phyloP scores from a whole-genome alignment of 2,888 invertebrate species.

The Tridacna crocea region DNA sequence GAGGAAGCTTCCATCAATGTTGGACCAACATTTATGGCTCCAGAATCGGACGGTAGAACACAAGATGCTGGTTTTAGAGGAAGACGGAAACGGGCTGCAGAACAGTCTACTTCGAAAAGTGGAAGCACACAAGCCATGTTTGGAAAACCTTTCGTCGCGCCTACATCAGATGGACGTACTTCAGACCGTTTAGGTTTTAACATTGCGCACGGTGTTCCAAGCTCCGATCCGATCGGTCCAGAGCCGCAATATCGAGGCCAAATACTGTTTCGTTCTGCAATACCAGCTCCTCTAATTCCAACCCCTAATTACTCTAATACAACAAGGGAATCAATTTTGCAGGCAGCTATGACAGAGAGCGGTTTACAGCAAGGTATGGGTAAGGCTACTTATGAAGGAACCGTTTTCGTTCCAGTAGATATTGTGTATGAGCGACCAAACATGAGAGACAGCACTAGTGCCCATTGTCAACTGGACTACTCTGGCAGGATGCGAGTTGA shows the following conservation, averaged over 20 bases:
- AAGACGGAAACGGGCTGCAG: background rate
- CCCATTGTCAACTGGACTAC: background rate
- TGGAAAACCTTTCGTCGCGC: conserved; percentile 32
- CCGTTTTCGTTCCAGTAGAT: too few relatives aligned
- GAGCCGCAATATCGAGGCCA: background rate
- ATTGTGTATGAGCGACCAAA: too few relatives aligned
- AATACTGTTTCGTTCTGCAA: background rate
- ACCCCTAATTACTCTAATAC: background rate
- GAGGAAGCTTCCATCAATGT: conserved; percentile 30
- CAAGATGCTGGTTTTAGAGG: conserved; percentile 11
- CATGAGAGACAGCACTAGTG: background rate
- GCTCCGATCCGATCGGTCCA: conserved; percentile 3
- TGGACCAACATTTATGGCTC: conserved; percentile 40
- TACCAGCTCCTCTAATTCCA: conserved; percentile 21
- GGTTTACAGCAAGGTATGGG: background rate
- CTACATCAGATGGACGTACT: conserved; percentile 38
- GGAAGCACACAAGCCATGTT: background rate
- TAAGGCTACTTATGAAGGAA: background rate
- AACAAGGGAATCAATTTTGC: background rate
- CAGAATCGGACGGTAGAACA: conserved; percentile 39
- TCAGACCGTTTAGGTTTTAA: conserved; percentile 15
- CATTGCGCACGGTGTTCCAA: background rate
- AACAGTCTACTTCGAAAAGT: background rate
- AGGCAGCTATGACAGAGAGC: background rate
- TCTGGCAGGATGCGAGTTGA: background rate